Evolutionary conservation across 2,113 vertebrate species (phyloP), one percentile per base, ranked within the genome.

Genomic region (Oncorhynchus masou): DNA sequence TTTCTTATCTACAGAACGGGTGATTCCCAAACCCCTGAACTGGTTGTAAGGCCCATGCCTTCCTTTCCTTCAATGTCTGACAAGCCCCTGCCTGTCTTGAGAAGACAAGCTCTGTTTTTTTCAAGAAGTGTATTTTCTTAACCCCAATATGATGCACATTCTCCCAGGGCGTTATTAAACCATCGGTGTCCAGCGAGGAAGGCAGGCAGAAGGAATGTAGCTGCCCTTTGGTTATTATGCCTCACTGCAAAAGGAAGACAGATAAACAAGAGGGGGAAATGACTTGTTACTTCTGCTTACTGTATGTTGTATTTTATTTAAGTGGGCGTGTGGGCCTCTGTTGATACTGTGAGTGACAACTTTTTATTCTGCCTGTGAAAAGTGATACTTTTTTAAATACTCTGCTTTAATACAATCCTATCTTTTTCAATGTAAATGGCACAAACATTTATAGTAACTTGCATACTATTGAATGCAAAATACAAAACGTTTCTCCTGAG

Each of bases 11-110:
- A 13, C 13, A 71, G 5, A 51, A 20, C 19, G 39, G 49, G 7
- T 24, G 71, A 82, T 81, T 5, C 73, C 69, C 69, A 31, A 13
- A 64, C 78, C 48, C 51, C 57, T 22, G 77, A 79, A 62, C 54
- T 48, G 24, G 79, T 66, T 27, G 20, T 31, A 64, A 22, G 49
- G 15, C 70, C 79, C 69, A 57, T 68, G 68, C 68, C 74, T 77
- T n/a, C 68, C 22, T 13, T 78, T 88, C 82, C 59, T 85, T 84
- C 9, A 45, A 45, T 11, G 9, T 45, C 59, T 70, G 74, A 76
- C 90, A 89, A 81, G 91, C 80, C 84, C 72, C 27, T 77, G 79
- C 92, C 73, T 91, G 91, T 45, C 39, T 59, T 6, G 74, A 76
- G 67, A 39, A 57, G 64, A 76, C 71, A 74, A 22, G n/a, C 70